Conservation (phyloP, 1,140 invertebrate genomes). For the Trichonephila clavipes region DNA sequence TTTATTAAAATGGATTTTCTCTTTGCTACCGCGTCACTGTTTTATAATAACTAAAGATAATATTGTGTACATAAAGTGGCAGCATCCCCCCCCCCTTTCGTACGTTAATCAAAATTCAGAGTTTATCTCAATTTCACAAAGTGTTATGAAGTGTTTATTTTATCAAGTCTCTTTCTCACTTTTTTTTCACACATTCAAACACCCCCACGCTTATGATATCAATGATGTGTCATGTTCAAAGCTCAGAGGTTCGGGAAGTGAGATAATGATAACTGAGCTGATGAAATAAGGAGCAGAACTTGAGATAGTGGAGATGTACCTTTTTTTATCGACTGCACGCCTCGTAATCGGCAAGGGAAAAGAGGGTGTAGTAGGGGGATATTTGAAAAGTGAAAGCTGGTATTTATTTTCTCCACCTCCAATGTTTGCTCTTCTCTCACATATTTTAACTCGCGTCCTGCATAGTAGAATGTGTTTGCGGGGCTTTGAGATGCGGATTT, state of each 20-base stretch:
- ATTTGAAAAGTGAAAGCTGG: conserved; percentile 17
- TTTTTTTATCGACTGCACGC: conserved; percentile 20
- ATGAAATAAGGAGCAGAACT: background rate
- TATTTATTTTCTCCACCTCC: background rate
- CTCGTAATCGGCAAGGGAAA: background rate
- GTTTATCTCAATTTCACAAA: background rate
- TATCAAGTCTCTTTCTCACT: background rate
- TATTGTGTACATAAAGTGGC: background rate
- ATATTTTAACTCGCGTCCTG: background rate
- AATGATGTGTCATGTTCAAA: conserved; percentile 20
- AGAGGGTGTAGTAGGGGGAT: background rate
- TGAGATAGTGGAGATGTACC: background rate
- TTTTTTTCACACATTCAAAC: background rate
- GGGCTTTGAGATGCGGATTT: background rate
- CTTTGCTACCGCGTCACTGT: background rate
- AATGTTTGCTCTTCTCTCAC: conserved; percentile 6
- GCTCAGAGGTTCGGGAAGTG: background rate
- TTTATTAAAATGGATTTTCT: background rate
- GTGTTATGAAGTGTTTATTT: background rate
- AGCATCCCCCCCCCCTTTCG: background rate
- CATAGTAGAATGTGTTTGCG: background rate
- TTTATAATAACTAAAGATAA: background rate
- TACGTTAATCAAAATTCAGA: background rate
- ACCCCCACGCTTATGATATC: background rate
- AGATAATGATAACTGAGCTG: background rate